Percentiles rank a stretch among this genome's conserved stretches.
These are phyloP conservation scores for Girardinus metallicus DNA, from an alignment of 2,797 vertebrate species.

Conservation along the genomic window DNA sequence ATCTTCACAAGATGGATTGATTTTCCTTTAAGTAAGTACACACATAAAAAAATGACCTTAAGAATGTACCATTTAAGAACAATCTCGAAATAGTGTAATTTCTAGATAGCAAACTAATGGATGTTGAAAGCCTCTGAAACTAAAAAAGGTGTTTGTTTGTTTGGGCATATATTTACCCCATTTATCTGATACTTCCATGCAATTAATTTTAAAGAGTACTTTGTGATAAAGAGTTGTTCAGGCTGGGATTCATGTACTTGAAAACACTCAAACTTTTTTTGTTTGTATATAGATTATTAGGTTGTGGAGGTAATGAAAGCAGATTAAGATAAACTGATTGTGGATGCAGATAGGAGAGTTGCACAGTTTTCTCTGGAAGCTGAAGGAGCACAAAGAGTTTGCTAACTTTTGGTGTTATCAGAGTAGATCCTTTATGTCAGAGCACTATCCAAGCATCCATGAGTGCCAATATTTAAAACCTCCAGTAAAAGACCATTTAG, in stretches of 20 bases:
- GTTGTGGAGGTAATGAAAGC: not conserved
- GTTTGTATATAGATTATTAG: not conserved
- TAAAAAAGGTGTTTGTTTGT: not conserved
- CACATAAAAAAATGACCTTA: not conserved
- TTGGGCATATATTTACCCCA: not conserved
- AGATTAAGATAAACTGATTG: not conserved
- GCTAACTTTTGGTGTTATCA: not conserved
- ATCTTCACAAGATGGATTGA: not conserved
- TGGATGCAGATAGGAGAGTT: not conserved
- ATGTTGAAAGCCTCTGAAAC: not conserved
- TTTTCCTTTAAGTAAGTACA: not conserved
- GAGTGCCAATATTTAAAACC: not conserved
- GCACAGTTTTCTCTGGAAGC: not conserved
- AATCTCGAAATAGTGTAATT: not conserved
- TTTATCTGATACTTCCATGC: not conserved
- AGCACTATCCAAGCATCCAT: not conserved
- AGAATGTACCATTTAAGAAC: not conserved
- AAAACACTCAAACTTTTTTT: not conserved
- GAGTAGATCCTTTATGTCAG: not conserved
- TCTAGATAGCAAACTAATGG: not conserved
- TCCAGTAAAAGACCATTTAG: not conserved
- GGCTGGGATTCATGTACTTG: not conserved
- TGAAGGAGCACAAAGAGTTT: not conserved
- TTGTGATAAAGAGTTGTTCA: not conserved
- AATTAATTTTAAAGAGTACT: conserved; percentile 4